Evolutionary conservation across 2,797 vertebrate species (phyloP), one percentile per base, ranked within the genome.

Genomic region (Miichthys miiuy): DNA sequence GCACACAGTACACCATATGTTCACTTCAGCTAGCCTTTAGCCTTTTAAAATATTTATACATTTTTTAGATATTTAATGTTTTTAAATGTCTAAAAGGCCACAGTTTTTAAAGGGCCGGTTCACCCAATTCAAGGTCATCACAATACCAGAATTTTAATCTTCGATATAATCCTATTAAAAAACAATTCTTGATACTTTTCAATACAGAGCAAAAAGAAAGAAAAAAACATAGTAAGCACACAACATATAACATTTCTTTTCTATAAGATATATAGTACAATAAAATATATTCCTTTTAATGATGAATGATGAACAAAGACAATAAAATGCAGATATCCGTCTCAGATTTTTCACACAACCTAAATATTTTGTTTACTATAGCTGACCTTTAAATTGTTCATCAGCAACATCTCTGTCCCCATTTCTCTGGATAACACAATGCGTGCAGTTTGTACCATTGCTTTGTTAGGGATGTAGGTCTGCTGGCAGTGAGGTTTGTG

Each of bases 1-100:
- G 1, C 46, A 73, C 54, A 72, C 34, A 3, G 46, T 0, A 27
- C 55, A 51, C 47, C 64, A 66, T 75, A 70, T 80, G 48, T 61
- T 62, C 57, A 48, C 68, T 48, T 55, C 52, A 66, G 47, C n/a
- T 20, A 11, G 65, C 48, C 50, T 78, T 21, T 13, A 23, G 46
- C n/a, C n/a, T n/a, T n/a, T n/a, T n/a, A 10, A 69, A 20, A 62
- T 13, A 38, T 9, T 9, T 38, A 38, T 9, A 9, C 2, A 38
- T 9, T 38, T 9, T 38, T 38, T 38, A 38, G 6, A 25, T 50
- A 20, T 62, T 11, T 30, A 8, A n/a, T 46, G 3, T 23, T 54
- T 30, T 21, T 56, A 13, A 60, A 60, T 17, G 30, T 12, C 5
- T 38, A 12, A 55, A 41, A n/a, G 3, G 11, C 18, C 8, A 27